These are phyloP conservation scores for Stylophora pistillata DNA, from an alignment of 64 coral and sea anemone genomes.

Conservation along the genomic window DNA sequence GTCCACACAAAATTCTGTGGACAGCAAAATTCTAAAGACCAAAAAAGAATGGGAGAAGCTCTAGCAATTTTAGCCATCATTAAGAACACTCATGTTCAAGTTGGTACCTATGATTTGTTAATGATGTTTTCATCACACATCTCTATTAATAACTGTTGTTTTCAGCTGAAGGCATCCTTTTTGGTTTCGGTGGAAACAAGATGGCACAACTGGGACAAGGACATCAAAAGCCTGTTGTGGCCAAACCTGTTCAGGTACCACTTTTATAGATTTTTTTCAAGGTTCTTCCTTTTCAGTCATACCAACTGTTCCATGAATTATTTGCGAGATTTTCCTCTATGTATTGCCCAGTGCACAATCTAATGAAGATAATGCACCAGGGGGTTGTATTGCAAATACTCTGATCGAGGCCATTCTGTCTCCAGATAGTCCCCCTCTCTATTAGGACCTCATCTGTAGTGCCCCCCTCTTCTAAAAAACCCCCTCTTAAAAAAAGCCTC, in stretches of 20 bases:
- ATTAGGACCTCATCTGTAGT: no score
- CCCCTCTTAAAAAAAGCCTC: no score
- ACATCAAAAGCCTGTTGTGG: constrained; percentile 69
- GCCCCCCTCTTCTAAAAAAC: no score
- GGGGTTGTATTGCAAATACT: no score
- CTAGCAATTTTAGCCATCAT: no score
- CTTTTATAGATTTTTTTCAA: background rate
- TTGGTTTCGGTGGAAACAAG: constrained; percentile 94
- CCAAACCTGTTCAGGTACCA: constrained; percentile 75
- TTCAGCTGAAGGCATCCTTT: constrained; percentile 79
- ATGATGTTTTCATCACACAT: background rate
- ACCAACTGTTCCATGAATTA: background rate
- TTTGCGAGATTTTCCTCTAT: background rate
- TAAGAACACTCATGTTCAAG: no score
- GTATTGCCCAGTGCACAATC: background rate
- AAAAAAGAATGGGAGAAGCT: no score
- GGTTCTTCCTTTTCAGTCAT: background rate
- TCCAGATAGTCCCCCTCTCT: no score
- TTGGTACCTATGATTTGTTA: background rate
- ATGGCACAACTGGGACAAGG: constrained; percentile 85
- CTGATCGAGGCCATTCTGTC: no score
- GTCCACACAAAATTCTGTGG: no score
- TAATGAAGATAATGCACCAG: no score
- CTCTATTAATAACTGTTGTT: background rate
- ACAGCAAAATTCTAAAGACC: no score